These are phyloP conservation scores for Mycalesis mineus DNA, from an alignment of 2,888 invertebrate species.

Conservation along the genomic window DNA sequence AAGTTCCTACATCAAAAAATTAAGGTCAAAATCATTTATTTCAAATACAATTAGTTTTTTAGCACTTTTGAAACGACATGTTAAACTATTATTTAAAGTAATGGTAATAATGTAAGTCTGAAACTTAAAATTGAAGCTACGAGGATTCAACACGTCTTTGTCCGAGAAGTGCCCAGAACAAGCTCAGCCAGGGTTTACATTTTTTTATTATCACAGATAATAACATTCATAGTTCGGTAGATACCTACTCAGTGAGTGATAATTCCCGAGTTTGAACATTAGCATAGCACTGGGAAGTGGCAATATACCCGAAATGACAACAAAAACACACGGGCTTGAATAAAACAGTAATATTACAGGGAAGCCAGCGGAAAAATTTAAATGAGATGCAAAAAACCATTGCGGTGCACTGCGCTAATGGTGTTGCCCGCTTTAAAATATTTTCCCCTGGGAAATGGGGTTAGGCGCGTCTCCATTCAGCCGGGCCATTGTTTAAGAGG, in stretches of 20 bases:
- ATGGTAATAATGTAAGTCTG: too few species aligned
- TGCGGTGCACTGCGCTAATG: slow-evolving; percentile 59
- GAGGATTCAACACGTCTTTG: too few species aligned
- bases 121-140: too few species aligned
- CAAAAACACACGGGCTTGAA: slow-evolving; percentile 4
- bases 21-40: too few species aligned
- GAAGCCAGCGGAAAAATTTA: slow-evolving; percentile 54
- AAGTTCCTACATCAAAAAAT: too few species aligned
- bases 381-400: slow-evolving; percentile 54
- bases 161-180: too few species aligned
- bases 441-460: slow-evolving; percentile 55
- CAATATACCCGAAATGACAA: not conserved
- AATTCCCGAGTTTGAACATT: not conserved
- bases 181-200: too few species aligned
- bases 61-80: too few species aligned
- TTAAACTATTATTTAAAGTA: too few species aligned
- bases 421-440: slow-evolving; percentile 46
- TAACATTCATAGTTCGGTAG: too few species aligned
- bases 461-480: slow-evolving; percentile 52
- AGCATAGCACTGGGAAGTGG: not conserved
- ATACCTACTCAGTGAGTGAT: not conserved
- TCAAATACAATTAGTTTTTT: too few species aligned
- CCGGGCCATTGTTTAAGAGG: slow-evolving; percentile 46
- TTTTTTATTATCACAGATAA: too few species aligned
- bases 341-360: slow-evolving; percentile 30